Conservation (phyloP, 2,797 vertebrate genomes). For the Macropus fuliginosus region DNA sequence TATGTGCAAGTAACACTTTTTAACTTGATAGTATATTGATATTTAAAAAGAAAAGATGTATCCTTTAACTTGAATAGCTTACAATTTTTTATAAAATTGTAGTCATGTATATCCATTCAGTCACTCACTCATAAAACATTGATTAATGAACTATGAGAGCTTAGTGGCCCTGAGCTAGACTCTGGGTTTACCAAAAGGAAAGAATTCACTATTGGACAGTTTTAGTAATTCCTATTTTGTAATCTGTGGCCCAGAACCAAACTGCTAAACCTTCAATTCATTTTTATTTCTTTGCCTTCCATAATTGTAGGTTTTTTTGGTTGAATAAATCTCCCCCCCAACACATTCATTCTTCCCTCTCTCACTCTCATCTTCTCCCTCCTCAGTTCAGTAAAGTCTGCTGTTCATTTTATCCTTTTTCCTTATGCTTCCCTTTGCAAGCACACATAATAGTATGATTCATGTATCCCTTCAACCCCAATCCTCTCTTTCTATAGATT, state of each 20-base stretch:
- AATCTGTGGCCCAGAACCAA: neutral
- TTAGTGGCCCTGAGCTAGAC: too few species aligned
- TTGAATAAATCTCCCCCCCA: neutral
- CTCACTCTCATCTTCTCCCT: neutral
- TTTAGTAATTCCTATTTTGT: neutral
- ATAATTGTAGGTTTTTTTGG: too few species aligned
- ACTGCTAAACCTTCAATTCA: neutral
- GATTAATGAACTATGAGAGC: neutral
- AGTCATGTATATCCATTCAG: neutral
- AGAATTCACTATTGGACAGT: neutral
- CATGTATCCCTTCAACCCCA: neutral
- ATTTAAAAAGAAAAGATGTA: neutral
- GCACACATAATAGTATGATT: neutral
- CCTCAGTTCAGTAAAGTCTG: too few species aligned
- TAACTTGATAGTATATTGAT: neutral
- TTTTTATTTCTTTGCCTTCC: neutral
- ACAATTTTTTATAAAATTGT: neutral
- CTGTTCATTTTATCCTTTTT: neutral
- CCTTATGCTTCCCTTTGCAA: neutral
- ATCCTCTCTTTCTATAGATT: neutral
- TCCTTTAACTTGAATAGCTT: neutral
- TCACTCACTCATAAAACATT: neutral
- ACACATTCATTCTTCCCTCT: neutral
- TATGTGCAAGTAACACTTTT: neutral
- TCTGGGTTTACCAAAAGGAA: neutral